Evolutionary conservation across 2,888 invertebrate genomes (phyloP), one percentile per base, ranked within the genome.

Genomic region (Agrochola circellaris): DNA sequence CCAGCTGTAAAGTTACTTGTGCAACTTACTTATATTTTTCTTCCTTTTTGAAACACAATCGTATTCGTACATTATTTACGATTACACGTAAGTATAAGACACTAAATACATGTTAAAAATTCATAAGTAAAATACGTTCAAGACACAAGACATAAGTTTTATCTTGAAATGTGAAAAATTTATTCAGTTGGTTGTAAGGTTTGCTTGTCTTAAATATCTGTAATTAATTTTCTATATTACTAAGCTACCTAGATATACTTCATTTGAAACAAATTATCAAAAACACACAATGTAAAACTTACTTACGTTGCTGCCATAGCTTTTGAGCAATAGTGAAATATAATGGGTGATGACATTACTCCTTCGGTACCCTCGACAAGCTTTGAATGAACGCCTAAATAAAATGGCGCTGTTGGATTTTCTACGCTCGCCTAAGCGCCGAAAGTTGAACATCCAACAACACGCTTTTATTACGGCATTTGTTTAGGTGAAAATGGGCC

Each of bases 1-100:
- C 60, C 68, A 26, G 45, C 71, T 75, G 56, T 68, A 71, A 79
- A 75, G 70, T 80, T 68, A 68, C 48, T 82, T 80, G 62, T 60
- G 75, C 67, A 84, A 79, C 54, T 56, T 71, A 60, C 48, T 48
- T 51, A 23, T 51, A 51, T 51, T 51, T 51, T 51, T 23, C 7
- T 42, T 60, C 1, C 1, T 51, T 42, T 78, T 51, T 42, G 11
- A 45, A 71, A 70, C 26, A 45, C 51, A n/a, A 51, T 51, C 17
- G 15, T 60, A 30, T 78, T 42, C 11, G 7, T 60, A 51, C 2
- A 54, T 45, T 61, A 34, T 71, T 42, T 23, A 45, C 13, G 30
- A 54, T n/a, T 79, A 51, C 20, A 77, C 17, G 0, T 26, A 51
- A 48, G n/a, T 30, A 11, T 54, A 65, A 3, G 3, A 75, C 15